Evolutionary conservation across 23 tunicate species (phyloP).

Genomic region (Ascidia mentula): DNA sequence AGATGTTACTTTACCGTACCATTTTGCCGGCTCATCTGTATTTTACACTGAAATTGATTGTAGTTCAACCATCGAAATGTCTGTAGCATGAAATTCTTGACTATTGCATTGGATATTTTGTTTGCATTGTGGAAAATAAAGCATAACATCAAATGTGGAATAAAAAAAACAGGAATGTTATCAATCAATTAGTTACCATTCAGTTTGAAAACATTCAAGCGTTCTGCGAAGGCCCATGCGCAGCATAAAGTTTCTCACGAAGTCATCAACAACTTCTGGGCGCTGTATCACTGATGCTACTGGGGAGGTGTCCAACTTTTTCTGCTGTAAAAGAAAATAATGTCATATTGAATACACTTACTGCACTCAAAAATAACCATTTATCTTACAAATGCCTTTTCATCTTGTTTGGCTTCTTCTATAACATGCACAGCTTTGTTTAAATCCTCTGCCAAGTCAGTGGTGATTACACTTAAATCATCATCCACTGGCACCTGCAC

Average conservation of each 20-base stretch:
- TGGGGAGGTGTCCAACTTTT: conserved; percentile 17
- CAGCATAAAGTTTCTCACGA: conserved; percentile 89
- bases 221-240: conserved; percentile 89
- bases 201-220: conserved; percentile 95
- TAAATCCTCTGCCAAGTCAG: conserved; percentile 61
- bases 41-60: too few relatives aligned
- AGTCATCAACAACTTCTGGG: conserved; percentile 98
- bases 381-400: conserved; percentile 16
- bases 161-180: not conserved
- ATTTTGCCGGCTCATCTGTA: too few relatives aligned
- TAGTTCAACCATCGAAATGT: too few relatives aligned
- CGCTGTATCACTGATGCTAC: conserved; percentile 52
- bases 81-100: too few relatives aligned
- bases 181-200: conserved; percentile 49
- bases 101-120: not conserved
- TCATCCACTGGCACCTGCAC: conserved; percentile 90
- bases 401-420: conserved; percentile 71
- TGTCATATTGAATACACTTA: not conserved
- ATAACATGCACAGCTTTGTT: conserved; percentile 65
- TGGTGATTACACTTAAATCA: conserved; percentile 44
- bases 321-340: too few relatives aligned
- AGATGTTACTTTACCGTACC: too few relatives aligned
- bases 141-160: not conserved
- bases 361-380: not conserved
- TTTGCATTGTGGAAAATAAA: not conserved